Evolutionary conservation across 2,113 vertebrate genomes (phyloP).

Genomic region (Rhinoderma darwinii): DNA sequence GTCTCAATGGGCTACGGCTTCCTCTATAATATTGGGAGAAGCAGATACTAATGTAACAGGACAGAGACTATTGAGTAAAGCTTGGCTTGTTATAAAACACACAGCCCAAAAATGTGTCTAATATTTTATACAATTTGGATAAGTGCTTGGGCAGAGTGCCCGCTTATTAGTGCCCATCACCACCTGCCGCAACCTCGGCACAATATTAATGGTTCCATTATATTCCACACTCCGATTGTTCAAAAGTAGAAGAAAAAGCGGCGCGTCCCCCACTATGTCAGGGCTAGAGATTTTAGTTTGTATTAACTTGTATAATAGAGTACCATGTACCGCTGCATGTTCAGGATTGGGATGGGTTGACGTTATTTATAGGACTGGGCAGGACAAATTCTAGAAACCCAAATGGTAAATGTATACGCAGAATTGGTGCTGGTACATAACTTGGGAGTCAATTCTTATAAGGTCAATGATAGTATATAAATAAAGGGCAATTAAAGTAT

Average conservation of each 20-base stretch:
- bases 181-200: background rate
- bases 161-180: background rate
- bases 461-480: too few species aligned
- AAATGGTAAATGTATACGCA: too few species aligned
- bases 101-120: background rate
- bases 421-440: too few species aligned
- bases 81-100: background rate
- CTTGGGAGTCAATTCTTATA: too few species aligned
- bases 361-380: too few species aligned
- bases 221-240: background rate
- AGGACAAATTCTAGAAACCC: too few species aligned
- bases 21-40: background rate
- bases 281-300: background rate
- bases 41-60: background rate
- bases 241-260: background rate
- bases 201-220: background rate
- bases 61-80: background rate
- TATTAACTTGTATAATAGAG: too few species aligned
- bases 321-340: too few species aligned
- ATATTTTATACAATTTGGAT: background rate
- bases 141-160: background rate
- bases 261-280: background rate
- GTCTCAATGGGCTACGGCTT: background rate
- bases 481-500: too few species aligned
- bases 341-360: too few species aligned